These are phyloP conservation scores for Nipponia nippon DNA, from an alignment of 2,113 vertebrate species.

Conservation along the genomic window DNA sequence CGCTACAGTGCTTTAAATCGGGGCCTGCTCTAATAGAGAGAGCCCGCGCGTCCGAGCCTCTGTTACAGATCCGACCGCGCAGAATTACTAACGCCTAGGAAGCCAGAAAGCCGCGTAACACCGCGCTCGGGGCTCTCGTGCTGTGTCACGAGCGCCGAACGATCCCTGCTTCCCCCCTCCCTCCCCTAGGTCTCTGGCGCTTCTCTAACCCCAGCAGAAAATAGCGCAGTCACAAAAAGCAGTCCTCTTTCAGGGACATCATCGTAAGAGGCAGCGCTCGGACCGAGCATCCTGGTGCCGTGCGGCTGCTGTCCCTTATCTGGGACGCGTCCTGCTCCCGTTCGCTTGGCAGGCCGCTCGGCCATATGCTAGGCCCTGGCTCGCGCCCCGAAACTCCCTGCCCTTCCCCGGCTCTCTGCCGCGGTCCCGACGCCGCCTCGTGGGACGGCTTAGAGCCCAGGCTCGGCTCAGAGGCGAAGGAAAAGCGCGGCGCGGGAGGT, in stretches of 20 bases:
- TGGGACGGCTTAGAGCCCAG: neutral
- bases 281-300: neutral
- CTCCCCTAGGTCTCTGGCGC: neutral
- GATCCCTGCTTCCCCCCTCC: neutral
- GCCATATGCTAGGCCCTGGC: neutral
- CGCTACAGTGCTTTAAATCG: neutral
- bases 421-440: accelerated
- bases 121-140: accelerated
- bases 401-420: neutral
- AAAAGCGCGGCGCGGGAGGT: accelerated
- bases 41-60: accelerated
- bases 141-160: neutral
- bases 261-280: neutral
- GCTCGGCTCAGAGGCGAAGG: neutral
- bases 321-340: neutral
- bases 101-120: accelerated
- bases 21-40: neutral
- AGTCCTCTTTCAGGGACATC: neutral
- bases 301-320: neutral
- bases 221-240: neutral
- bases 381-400: neutral
- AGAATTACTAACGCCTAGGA: accelerated
- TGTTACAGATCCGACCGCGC: accelerated
- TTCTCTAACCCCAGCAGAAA: neutral
- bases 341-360: neutral